phyloP scores from a whole-genome alignment of 2,113 vertebrate species.

The Rattus rattus region DNA sequence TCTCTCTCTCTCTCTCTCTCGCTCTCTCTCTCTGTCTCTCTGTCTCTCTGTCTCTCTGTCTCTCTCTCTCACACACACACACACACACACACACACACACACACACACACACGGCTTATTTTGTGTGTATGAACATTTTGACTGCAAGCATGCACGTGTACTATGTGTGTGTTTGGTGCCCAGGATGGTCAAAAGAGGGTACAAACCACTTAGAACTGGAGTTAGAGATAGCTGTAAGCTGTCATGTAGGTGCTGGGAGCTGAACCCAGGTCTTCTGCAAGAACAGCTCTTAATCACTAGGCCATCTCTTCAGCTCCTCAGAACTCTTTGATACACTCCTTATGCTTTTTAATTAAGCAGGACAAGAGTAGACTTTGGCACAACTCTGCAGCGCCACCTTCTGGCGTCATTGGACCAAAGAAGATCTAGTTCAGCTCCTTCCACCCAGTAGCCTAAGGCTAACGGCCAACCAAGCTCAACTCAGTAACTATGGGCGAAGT shows the following conservation, averaged over 20 bases:
- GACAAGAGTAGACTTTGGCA: not conserved
- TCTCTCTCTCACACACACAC: not conserved
- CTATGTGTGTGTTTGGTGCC: not conserved
- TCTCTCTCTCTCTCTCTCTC: too few species aligned
- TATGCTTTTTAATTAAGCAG: not conserved
- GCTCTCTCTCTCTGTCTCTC: too few species aligned
- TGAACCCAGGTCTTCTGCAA: not conserved
- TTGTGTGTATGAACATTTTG: not conserved
- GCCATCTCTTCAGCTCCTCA: not conserved
- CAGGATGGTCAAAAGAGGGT: not conserved
- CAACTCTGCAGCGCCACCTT: not conserved
- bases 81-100: not conserved
- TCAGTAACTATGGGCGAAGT: accelerated
- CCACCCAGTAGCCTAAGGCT: not conserved
- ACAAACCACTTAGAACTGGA: not conserved
- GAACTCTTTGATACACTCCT: not conserved
- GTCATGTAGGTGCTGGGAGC: not conserved
- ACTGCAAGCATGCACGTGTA: not conserved
- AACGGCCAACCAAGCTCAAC: not conserved
- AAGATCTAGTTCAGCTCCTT: not conserved
- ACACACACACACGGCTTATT: not conserved
- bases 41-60: not conserved
- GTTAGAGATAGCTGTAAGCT: not conserved
- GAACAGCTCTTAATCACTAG: not conserved
- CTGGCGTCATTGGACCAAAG: accelerated